A percentile compares a stretch with the other conserved stretches of the same genome.
Evolutionary conservation across 1,140 invertebrate genomes (phyloP).

Genomic region (Harlomillsia oculata): DNA sequence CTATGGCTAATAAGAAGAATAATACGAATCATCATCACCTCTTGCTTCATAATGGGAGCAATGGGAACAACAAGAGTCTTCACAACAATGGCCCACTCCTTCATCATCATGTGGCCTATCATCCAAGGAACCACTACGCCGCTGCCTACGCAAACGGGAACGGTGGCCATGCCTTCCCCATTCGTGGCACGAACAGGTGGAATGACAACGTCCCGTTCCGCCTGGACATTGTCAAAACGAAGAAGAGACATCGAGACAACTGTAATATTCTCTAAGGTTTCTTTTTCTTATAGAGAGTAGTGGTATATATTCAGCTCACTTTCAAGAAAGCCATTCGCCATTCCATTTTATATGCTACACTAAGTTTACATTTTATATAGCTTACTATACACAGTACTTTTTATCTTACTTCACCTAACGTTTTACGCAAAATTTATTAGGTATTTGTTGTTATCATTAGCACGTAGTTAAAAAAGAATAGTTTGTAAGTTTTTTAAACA

Average conservation of each 20-base stretch:
- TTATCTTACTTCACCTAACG: too few species aligned
- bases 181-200: constrained; percentile 11
- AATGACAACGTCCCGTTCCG: constrained; percentile 31
- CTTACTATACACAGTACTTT: too few species aligned
- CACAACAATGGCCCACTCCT: constrained; percentile 10
- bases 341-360: too few species aligned
- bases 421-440: too few species aligned
- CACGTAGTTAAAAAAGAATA: too few species aligned
- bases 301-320: not conserved
- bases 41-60: constrained; percentile 9
- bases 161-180: not conserved
- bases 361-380: too few species aligned
- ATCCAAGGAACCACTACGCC: constrained; percentile 8
- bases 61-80: constrained; percentile 1
- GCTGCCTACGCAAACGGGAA: constrained; percentile 12
- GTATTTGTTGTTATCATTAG: too few species aligned
- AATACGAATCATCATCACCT: not conserved
- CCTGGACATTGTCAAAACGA: constrained; percentile 29
- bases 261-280: constrained; percentile 29
- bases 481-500: too few species aligned
- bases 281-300: too few species aligned
- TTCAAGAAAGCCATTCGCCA: too few species aligned
- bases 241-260: constrained; percentile 18
- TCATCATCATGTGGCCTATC: constrained; percentile 5
- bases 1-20: constrained; percentile 1